These are phyloP conservation scores for Poecilia velifera DNA, from an alignment of 2,797 vertebrate genomes.

Conservation along the genomic window DNA sequence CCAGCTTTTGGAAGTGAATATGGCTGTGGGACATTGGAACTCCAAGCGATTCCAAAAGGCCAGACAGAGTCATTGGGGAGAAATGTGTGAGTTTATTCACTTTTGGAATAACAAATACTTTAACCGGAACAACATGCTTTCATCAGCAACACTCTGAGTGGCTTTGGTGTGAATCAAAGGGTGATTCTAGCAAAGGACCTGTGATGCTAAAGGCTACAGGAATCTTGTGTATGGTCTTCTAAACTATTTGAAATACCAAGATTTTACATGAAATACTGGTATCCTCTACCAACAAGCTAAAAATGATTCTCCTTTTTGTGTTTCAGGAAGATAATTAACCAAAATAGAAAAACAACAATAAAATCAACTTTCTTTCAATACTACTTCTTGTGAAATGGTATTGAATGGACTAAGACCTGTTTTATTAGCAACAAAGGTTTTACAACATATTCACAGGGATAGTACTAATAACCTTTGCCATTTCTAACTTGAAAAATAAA, in stretches of 20 bases:
- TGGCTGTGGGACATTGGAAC: neutral
- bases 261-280: neutral
- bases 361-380: neutral
- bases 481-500: slow-evolving; percentile 13
- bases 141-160: neutral
- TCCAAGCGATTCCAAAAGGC: neutral
- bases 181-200: neutral
- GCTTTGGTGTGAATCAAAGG: neutral
- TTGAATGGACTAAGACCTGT: neutral
- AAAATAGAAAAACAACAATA: neutral
- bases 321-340: neutral
- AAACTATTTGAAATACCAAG: neutral
- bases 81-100: neutral
- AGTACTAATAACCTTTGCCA: neutral
- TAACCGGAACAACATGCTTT: neutral
- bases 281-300: neutral
- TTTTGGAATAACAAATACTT: neutral
- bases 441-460: neutral
- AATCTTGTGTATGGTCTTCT: neutral
- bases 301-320: neutral
- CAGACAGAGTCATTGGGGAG: neutral
- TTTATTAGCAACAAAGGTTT: neutral
- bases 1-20: neutral
- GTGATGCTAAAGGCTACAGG: neutral
- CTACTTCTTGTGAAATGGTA: neutral